These are phyloP conservation scores for Diadophis punctatus DNA, from an alignment of 2,113 vertebrate genomes.

Conservation along the genomic window DNA sequence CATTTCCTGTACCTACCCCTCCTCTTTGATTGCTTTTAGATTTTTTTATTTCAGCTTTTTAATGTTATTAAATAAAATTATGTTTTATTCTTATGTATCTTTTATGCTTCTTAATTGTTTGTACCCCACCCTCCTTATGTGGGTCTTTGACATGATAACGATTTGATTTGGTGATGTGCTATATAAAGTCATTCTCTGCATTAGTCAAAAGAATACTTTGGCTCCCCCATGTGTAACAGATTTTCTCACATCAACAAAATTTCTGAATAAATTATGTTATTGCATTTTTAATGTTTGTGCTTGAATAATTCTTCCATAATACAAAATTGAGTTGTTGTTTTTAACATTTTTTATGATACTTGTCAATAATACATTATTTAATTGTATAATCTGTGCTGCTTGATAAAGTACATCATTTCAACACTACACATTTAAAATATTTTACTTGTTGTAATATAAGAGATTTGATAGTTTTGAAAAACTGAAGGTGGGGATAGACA, in stretches of 20 bases:
- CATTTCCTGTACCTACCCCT: neutral
- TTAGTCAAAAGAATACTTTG: slow-evolving; percentile 45
- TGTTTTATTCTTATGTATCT: neutral
- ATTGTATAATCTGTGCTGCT: neutral
- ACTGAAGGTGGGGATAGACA: neutral
- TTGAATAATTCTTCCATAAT: neutral
- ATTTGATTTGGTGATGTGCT: neutral
- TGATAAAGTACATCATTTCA: neutral
- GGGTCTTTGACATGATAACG: neutral
- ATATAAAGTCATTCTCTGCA: neutral
- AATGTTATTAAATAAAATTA: neutral
- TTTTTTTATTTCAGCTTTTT: neutral
- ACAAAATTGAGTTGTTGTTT: rapidly evolving
- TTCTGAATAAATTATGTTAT: neutral
- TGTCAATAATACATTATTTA: neutral
- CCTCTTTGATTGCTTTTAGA: neutral
- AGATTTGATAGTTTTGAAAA: neutral
- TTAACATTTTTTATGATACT: neutral
- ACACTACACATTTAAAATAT: neutral
- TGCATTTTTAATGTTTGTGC: neutral
- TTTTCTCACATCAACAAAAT: neutral
- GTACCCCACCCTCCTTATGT: neutral
- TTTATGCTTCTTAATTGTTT: neutral
- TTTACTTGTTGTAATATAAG: neutral
- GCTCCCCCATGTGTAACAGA: slow-evolving; percentile 57